phyloP scores from a whole-genome alignment of 2,113 vertebrate species.

The Zosterops japonicus region DNA sequence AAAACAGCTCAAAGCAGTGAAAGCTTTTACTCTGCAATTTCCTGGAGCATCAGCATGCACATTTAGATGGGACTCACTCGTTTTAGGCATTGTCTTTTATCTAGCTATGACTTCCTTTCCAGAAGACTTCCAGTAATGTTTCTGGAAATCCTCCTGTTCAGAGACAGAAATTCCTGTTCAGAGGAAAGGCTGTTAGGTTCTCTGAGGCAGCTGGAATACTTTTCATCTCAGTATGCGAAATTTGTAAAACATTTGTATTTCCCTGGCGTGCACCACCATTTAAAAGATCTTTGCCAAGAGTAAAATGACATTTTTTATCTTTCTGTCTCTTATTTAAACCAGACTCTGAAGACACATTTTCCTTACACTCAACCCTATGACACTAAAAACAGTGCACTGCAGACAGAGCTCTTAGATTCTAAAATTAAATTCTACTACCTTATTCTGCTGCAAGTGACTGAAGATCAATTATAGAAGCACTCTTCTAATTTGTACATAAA shows the following conservation, averaged over 20 bases:
- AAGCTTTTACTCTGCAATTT: background rate
- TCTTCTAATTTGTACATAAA: background rate
- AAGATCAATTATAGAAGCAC: background rate
- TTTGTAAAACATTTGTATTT: background rate
- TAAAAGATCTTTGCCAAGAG: background rate
- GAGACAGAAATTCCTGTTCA: background rate
- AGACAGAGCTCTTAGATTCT: background rate
- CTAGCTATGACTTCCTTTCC: background rate
- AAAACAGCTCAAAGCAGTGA: background rate
- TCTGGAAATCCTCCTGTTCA: background rate
- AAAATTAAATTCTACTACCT: background rate
- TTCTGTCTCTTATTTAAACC: background rate
- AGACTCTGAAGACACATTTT: background rate
- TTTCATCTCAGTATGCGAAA: background rate
- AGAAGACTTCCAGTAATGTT: background rate
- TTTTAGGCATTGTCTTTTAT: background rate
- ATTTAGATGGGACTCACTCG: background rate
- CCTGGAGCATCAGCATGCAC: background rate
- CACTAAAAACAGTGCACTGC: background rate
- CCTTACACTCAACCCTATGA: background rate
- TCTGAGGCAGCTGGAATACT: background rate
- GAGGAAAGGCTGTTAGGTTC: background rate
- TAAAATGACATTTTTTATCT: background rate
- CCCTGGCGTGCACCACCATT: background rate
- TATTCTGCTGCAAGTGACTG: background rate